Evolutionary conservation across 2,888 invertebrate species (phyloP), one percentile per base, ranked within the genome.

Genomic region (Schizotus pectinicornis): DNA sequence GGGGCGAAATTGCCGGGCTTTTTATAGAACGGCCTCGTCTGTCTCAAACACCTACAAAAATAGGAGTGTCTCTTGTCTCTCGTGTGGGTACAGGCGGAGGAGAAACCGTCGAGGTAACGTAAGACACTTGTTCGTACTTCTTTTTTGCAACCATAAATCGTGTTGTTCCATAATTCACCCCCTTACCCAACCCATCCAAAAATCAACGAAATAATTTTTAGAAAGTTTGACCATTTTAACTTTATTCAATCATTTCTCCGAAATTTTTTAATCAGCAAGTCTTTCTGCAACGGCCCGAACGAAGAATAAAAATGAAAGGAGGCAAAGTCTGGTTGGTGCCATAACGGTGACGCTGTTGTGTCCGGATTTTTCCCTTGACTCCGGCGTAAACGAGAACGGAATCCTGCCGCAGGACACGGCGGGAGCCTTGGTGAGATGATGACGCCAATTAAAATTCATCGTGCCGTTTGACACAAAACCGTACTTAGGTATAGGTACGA

Each of bases 21-120:
- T 3, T 38, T 30, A 22, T 11, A 50, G 41, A 50, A 48, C 43
- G 56, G 45, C 56, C 56, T 56, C 56, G 56, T 56, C 56, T 56
- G 56, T 30, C 50, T 30, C 38, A 45, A 36, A 22, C 56, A 56
- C 56, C 56, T 38, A 56, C 56, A 56, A 56, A 56, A 45, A 36
- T 50, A 50, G 56, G 56, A 33, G 56, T 56, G 56, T 39, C 46
- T 31, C 53, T n/a, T 11, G 36, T 12, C 11, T 13, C 12, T 33
- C 11, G n/a, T 33, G 14, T 9, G 12, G 13, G 30, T 41, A 35
- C 13, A 43, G 11, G 14, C 11, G 6, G 3, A 7, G 30, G 33
- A 43, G 32, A 46, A 54, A 2, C 13, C 45, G 45, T 11, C 45
- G 11, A 11, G 13, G 11, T 7, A 7, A 45, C 33, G 34, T 45